Percentiles rank a stretch among this genome's conserved stretches.
phyloP scores from a whole-genome alignment of 2,888 invertebrate species.

The Trachelus tabidus region DNA sequence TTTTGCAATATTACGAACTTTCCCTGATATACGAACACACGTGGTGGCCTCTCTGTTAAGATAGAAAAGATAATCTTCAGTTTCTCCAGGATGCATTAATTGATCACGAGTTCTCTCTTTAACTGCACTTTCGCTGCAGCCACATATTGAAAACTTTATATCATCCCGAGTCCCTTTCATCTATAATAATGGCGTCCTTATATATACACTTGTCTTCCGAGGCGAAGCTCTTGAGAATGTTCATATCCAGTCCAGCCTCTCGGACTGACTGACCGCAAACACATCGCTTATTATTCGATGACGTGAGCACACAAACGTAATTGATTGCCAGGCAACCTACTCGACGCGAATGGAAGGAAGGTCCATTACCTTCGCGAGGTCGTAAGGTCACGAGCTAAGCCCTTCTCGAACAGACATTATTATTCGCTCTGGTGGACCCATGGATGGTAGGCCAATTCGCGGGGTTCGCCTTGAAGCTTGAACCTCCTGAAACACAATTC shows the following conservation, averaged over 20 bases:
- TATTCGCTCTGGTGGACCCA: background rate
- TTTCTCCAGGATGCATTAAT: background rate
- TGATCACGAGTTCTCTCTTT: background rate
- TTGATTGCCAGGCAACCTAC: background rate
- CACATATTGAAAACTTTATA: background rate
- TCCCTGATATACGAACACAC: background rate
- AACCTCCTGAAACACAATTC: background rate
- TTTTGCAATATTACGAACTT: background rate
- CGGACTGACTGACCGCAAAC: background rate
- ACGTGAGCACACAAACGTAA: background rate
- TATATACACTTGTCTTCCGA: background rate
- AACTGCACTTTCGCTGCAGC: background rate
- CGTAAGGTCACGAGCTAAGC: background rate
- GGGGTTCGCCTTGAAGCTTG: background rate
- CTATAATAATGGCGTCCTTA: background rate
- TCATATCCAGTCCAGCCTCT: background rate
- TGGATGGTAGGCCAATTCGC: background rate
- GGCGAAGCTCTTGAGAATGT: background rate
- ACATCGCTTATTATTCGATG: slow-evolving; percentile 1
- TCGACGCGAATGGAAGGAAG: background rate
- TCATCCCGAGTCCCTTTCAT: background rate
- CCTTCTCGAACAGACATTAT: background rate
- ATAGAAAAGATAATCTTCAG: background rate
- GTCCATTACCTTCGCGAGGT: background rate
- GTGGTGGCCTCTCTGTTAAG: background rate